Percentiles rank a stretch among this genome's conserved stretches.
These are phyloP conservation scores for Cyphomyrus discorhynchus DNA, from an alignment of 2,113 vertebrate species.

Conservation along the genomic window DNA sequence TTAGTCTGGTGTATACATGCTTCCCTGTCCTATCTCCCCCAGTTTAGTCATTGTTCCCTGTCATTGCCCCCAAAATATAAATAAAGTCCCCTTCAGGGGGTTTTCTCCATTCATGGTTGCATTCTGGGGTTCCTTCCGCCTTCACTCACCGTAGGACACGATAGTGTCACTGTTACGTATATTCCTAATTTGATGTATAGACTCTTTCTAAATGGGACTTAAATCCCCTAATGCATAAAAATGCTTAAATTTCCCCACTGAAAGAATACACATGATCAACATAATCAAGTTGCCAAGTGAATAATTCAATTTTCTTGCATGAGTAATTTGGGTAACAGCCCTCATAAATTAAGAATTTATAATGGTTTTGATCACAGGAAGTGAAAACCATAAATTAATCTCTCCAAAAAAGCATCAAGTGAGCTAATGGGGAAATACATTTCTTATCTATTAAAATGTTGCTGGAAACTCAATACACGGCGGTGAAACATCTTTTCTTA, in stretches of 20 bases:
- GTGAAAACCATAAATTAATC: background rate
- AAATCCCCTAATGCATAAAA: constrained; percentile 5
- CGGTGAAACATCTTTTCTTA: background rate
- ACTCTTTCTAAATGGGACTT: background rate
- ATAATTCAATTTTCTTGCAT: background rate
- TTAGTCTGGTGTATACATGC: background rate
- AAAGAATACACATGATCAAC: background rate
- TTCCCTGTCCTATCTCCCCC: background rate
- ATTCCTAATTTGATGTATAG: background rate
- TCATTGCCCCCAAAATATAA: background rate
- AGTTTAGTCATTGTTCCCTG: background rate
- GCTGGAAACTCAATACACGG: background rate
- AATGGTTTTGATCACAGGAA: background rate
- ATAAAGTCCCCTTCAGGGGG: background rate
- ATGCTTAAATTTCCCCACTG: background rate
- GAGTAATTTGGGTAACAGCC: background rate
- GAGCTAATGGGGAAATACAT: background rate
- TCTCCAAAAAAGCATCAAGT: constrained; percentile 2
- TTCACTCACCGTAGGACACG: background rate
- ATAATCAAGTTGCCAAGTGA: background rate
- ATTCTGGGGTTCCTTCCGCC: background rate
- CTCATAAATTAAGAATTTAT: background rate
- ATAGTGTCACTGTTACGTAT: background rate
- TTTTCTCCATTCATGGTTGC: background rate
- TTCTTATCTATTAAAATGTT: background rate